phyloP scores from a whole-genome alignment of 2,888 invertebrate genomes.

The Apantesis nais region DNA sequence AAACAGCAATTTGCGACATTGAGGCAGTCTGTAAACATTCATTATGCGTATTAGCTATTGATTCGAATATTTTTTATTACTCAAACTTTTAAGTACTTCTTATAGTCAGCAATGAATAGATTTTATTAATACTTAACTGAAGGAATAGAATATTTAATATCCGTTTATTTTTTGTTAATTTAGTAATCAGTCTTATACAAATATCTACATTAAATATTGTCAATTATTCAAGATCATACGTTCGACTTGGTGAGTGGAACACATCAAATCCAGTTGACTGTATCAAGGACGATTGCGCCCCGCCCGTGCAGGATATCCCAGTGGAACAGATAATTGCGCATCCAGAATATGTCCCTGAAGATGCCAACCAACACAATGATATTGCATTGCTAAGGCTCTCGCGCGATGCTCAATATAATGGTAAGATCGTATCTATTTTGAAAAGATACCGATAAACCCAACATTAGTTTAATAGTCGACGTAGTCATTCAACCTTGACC shows the following conservation, averaged over 20 bases:
- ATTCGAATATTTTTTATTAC: no score
- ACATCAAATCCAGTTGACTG: slow-evolving; percentile 87
- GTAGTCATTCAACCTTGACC: neutral
- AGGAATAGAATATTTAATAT: no score
- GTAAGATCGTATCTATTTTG: slow-evolving; percentile 56
- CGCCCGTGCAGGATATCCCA: slow-evolving; percentile 84
- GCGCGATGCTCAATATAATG: slow-evolving; percentile 80
- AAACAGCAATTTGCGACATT: no score
- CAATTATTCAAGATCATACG: slow-evolving; percentile 72
- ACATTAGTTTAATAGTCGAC: neutral
- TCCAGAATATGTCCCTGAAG: slow-evolving; percentile 86
- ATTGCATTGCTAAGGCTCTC: slow-evolving; percentile 89
- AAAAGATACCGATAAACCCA: neutral
- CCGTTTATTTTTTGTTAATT: no score
- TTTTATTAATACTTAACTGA: no score
- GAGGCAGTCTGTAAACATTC: no score
- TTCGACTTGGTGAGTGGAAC: slow-evolving; percentile 89
- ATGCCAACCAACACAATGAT: slow-evolving; percentile 88
- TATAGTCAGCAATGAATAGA: no score
- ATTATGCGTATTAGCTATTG: no score
- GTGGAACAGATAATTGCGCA: slow-evolving; percentile 88
- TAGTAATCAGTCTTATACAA: neutral
- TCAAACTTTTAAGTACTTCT: no score
- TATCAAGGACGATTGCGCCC: slow-evolving; percentile 85
- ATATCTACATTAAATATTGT: neutral